Evolutionary conservation across 1,140 invertebrate species (phyloP), one percentile per base, ranked within the genome.

Genomic region (Dendroctonus valens): DNA sequence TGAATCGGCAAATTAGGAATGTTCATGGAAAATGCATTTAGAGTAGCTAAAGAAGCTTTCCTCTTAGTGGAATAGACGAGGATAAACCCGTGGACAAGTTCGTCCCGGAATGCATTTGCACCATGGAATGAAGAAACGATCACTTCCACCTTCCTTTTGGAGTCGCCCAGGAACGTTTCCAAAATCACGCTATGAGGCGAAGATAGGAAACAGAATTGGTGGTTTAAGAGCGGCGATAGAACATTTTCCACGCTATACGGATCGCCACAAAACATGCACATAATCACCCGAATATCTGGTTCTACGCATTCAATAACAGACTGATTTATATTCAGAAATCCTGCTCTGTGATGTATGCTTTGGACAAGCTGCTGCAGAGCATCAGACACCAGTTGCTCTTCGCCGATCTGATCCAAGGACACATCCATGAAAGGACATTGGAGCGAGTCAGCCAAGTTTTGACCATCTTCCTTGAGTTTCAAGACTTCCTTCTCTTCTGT

Each of bases 211-310:
- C 92, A 93, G 63, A 89, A 91, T 59, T 93, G 91, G 78, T 97
- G 92, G 74, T 88, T 89, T 44, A 98, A 82, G 61, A 98, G 81
- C 2, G 96, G 95, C 41, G 88, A 88, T 12, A 98, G 82, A 51
- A 97, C 90, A 69, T 93, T 91, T 78, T 96, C 94, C 46, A 96
- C 87, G 2, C 90, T 90, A 75, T 91, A 97, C 11, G 93, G 92
- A 81, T 98, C 96, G 49, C 95, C 96, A 81, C 96, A 99, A 78
- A 98, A 95, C 86, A 98, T 90, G 78, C 94, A 97, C 87, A 98
- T 92, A 73, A 97, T 92, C 79, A 98, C 93, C 76, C 82, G 70
- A 73, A 94, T 93, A 80, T 95, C 92, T 39, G 92, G 91, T 74
- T 93, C 89, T 60, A 89, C 85, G 73, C 89, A 88, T 69, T 92